Evolutionary conservation across 2,888 invertebrate genomes (phyloP), one percentile per base, ranked within the genome.

Genomic region (Lepidochrysops patricia): DNA sequence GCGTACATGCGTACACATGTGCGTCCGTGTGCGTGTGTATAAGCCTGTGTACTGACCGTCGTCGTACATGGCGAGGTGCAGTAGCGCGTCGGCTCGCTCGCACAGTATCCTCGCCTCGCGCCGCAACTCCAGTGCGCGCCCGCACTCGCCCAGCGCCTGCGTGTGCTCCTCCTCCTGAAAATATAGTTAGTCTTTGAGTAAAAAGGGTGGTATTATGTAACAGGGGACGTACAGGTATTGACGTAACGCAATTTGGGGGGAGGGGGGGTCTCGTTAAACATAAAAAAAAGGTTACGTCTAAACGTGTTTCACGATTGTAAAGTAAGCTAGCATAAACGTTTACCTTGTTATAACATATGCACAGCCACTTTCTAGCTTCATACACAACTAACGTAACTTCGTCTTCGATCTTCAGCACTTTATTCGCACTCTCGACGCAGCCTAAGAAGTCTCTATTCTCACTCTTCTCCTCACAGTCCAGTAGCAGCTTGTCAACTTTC

Each of bases 61-160:
- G 70, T 98, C 97, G 80, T 92, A 98, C 92, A 97, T 92, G 78
- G 99, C 98, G 13, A 95, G 93, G 3, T 93, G 92, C 34, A 98
- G 84, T 78, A 97, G 94, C 5, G 98, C 97, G 72, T 99, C 99
- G 0, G 95, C 99, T 66, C 95, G 92, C 84, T 98, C 97, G 84
- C 98, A 98, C 66, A 96, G 91, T 60, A 96, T 89, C 62, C 93
- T 92, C 13, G 95, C 91, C 74, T 97, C 95, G 34, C 93, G 91
- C 70, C 91, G 92, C 63, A 96, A 90, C 63, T 93, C 91, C 60
- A 99, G 82, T 25, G 98, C 97, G 57, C 92, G 91, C 56, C 93
- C 91, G 82, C 99, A 99, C 60, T 92, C 90, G 15, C 88, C 76
- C 61, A 98, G 84, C 23, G 97, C 97, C 68, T 94, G 80, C 60